Evolutionary conservation across 2,797 vertebrate genomes (phyloP).

Genomic region (Argentina silus): DNA sequence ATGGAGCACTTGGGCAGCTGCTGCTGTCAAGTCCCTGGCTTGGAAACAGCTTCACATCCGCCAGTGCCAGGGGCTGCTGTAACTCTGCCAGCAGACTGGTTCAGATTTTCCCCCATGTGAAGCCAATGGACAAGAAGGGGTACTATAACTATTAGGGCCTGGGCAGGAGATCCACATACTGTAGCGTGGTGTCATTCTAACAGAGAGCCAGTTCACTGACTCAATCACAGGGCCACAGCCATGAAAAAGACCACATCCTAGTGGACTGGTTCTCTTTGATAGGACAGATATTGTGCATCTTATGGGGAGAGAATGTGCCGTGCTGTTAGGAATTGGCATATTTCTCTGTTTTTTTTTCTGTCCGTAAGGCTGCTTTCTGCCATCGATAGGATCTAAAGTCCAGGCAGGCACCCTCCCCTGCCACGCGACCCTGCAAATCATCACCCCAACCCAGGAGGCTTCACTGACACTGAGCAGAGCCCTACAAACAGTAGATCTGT

Average conservation of each 20-base stretch:
- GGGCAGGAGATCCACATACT: slow-evolving; percentile 15
- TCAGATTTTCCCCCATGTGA: slow-evolving; percentile 44
- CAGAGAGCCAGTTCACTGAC: not conserved
- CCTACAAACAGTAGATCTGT: not conserved
- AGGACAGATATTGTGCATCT: not conserved
- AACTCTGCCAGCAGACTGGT: slow-evolving; percentile 30
- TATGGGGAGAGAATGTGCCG: not conserved
- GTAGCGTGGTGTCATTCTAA: not conserved
- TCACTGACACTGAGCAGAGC: slow-evolving; percentile 45
- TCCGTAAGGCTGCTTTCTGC: slow-evolving; percentile 15
- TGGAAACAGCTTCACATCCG: not conserved
- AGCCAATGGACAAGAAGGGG: slow-evolving; percentile 10
- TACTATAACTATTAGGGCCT: slow-evolving; percentile 32
- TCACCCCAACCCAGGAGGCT: slow-evolving; percentile 35
- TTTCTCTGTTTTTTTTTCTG: not conserved
- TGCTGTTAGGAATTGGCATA: not conserved
- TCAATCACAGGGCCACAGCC: not conserved
- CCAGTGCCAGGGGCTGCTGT: not conserved
- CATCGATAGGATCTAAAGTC: slow-evolving; percentile 1
- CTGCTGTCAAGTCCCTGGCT: not conserved
- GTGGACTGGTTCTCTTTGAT: too few relatives aligned
- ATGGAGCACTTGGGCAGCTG: not conserved
- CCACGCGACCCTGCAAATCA: slow-evolving; percentile 32
- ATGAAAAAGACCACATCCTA: not conserved
- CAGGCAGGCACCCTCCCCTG: not conserved